These are phyloP conservation scores for Rhipidura dahli DNA, from an alignment of 2,113 vertebrate genomes.

Conservation along the genomic window DNA sequence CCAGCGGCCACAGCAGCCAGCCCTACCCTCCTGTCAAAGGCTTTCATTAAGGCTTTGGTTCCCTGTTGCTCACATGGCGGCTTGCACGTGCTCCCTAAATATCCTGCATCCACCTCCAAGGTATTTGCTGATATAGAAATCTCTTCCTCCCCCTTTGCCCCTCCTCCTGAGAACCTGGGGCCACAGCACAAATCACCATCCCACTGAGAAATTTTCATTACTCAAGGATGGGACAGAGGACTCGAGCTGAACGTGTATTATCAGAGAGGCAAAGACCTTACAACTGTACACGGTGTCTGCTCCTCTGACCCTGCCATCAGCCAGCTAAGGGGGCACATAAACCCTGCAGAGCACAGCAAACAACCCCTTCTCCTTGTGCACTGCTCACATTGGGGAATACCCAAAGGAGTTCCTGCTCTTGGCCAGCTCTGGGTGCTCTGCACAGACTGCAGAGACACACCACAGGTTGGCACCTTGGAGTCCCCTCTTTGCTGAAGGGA, in stretches of 20 bases:
- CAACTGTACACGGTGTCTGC: background rate
- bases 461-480: rapidly evolving
- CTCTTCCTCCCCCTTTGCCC: background rate
- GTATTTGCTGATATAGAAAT: conserved; percentile 68
- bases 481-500: background rate
- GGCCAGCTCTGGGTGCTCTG: background rate
- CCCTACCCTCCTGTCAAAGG: conserved; percentile 40
- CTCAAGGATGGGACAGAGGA: background rate
- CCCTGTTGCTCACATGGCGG: conserved; percentile 52
- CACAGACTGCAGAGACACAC: background rate
- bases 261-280: background rate
- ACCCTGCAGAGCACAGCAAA: background rate
- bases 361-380: background rate
- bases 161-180: background rate
- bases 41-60: conserved; percentile 71
- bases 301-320: background rate
- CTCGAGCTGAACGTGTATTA: background rate
- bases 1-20: conserved; percentile 9
- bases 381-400: rapidly evolving
- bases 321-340: background rate
- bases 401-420: background rate
- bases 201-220: conserved; percentile 67
- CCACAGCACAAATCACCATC: conserved; percentile 6
- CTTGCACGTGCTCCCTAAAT: conserved; percentile 30
- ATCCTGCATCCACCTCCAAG: background rate